Evolutionary conservation across 2,888 invertebrate species (phyloP), one percentile per base, ranked within the genome.

Genomic region (Limulus polyphemus): DNA sequence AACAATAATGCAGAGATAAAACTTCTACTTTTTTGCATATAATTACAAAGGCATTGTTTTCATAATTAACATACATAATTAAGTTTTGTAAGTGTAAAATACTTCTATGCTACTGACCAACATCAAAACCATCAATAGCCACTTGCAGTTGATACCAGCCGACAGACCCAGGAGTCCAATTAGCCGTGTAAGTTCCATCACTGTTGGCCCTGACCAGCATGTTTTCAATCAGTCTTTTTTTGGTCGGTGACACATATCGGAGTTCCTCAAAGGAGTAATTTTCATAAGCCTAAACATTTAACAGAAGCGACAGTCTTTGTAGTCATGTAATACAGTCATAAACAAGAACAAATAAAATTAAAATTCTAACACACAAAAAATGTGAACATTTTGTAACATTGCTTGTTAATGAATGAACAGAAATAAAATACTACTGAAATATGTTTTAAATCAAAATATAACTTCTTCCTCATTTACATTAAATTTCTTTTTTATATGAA

Each of bases 211-310:
- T 79, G 17, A 92, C 87, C 59, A 86, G 77, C 82, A 93, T 84
- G 69, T 85, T 84, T 76, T 92, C 91, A 71, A 83, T 83, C n/a
- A 84, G 83, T 55, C 86, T 77, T 60, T 83, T 83, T 14, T 84
- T 79, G 0, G 83, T 80, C 1, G 87, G 86, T 9, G 85, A 83
- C 59, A 83, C 81, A 68, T 81, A 84, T 49, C 97, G 84, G 54
- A 98, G 77, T 77, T 98, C 98, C 78, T 98, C 98, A 76, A 97
- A 94, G 0, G 94, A 94, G 74, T 88, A 94, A 75, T 89, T 88
- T 73, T 90, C 88, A 77, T 87, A 94, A 0, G 85, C 84, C 84
- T 90, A 78, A 12, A 74, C 72, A 67, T 62, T 61, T 32, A 32
- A 32, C 32, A 32, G 32, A 32, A 32, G 7, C 3, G 7, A 3